Evolutionary conservation across 2,797 vertebrate species (phyloP).

Genomic region (Acanthurus leucopareius): DNA sequence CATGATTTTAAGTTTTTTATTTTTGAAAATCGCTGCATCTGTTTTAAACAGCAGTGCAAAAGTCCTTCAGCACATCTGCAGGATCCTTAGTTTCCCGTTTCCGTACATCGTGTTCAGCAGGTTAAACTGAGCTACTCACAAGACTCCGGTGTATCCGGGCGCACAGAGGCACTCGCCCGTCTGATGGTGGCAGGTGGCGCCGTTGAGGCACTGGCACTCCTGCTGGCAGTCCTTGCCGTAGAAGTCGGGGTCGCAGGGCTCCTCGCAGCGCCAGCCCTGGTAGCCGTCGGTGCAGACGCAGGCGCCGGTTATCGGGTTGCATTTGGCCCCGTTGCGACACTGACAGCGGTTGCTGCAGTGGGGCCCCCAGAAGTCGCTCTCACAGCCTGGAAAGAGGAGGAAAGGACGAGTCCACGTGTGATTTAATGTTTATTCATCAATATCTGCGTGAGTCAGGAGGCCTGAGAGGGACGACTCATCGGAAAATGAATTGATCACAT

Average conservation of each 20-base stretch:
- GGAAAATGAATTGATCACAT: too few species aligned
- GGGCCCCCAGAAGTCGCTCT: slow-evolving; percentile 97
- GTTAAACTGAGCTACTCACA: slow-evolving; percentile 82
- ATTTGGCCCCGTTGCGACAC: slow-evolving; percentile 95
- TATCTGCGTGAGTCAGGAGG: too few species aligned
- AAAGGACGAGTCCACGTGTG: too few species aligned
- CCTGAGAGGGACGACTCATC: too few species aligned
- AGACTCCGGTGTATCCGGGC: slow-evolving; percentile 93
- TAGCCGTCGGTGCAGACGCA: slow-evolving; percentile 96
- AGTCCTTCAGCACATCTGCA: too few species aligned
- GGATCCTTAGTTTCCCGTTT: too few species aligned
- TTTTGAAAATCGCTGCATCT: too few species aligned
- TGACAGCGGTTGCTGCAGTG: slow-evolving; percentile 98
- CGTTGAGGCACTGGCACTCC: slow-evolving; percentile 92
- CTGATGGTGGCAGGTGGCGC: slow-evolving; percentile 94
- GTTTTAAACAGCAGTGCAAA: too few species aligned
- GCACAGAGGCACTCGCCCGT: slow-evolving; percentile 96
- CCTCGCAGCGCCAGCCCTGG: slow-evolving; percentile 98
- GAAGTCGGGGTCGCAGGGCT: slow-evolving; percentile 88
- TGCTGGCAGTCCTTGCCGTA: slow-evolving; percentile 95
- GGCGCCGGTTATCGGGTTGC: slow-evolving; percentile 97
- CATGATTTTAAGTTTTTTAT: too few species aligned
- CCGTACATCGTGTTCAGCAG: too few species aligned
- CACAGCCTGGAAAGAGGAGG: slow-evolving; percentile 88
- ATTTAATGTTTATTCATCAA: too few species aligned